These are phyloP conservation scores for Rhinopithecus roxellana DNA, from an alignment of 2,113 vertebrate species.

Conservation along the genomic window DNA sequence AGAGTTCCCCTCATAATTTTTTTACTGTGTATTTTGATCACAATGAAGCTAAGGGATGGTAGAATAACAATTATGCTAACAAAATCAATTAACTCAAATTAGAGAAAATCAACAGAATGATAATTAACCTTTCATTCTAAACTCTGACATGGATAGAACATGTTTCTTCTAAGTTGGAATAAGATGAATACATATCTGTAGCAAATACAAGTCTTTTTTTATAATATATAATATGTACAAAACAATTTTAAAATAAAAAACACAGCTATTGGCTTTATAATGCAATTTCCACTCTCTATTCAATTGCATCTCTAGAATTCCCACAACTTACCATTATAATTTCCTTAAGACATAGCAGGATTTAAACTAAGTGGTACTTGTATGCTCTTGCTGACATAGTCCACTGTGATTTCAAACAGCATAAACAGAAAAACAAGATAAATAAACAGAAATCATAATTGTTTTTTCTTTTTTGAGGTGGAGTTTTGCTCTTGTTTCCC, in stretches of 20 bases:
- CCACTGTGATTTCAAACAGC: neutral
- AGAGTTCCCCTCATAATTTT: neutral
- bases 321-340: neutral
- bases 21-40: neutral
- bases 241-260: neutral
- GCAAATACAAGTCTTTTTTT: neutral
- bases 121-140: neutral
- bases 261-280: neutral
- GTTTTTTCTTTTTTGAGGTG: too few species aligned
- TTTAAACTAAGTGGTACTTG: neutral
- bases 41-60: neutral
- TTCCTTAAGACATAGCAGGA: neutral
- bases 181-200: neutral
- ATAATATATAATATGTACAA: neutral
- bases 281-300: neutral
- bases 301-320: neutral
- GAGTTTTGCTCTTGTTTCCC: too few species aligned
- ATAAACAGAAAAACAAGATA: neutral
- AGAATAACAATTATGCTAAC: neutral
- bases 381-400: neutral
- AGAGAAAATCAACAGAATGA: neutral
- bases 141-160: neutral
- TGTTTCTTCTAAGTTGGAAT: neutral
- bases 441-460: neutral
- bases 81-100: constrained; percentile 5